Conservation (phyloP, 2,113 vertebrate species). For the Gymnocephalus cernua region DNA sequence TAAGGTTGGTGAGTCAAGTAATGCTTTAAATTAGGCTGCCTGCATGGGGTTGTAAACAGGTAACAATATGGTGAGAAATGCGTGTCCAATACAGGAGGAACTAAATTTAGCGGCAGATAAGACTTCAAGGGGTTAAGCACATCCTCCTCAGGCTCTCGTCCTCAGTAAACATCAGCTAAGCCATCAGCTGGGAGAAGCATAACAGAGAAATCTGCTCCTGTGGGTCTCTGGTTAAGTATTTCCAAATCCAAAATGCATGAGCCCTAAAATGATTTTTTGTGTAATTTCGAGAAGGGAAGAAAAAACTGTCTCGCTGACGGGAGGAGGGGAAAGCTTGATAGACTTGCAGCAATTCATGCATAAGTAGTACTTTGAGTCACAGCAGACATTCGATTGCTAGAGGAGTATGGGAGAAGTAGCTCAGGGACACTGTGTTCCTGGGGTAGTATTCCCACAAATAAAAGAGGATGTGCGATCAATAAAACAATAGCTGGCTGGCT, state of each 20-base stretch:
- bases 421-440: constrained; percentile 50
- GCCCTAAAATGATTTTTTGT: constrained; percentile 55
- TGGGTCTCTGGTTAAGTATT: constrained; percentile 40
- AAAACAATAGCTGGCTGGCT: constrained; percentile 73
- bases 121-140: constrained; percentile 32
- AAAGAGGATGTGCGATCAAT: constrained; percentile 71
- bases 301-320: constrained; percentile 11
- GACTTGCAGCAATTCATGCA: constrained; percentile 48
- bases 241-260: constrained; percentile 71
- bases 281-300: constrained; percentile 33
- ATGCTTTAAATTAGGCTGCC: constrained; percentile 53
- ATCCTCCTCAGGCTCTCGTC: constrained; percentile 26
- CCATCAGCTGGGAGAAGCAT: constrained; percentile 40
- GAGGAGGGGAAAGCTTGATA: constrained; percentile 33
- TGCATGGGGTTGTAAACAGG: constrained; percentile 45
- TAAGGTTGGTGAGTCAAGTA: constrained; percentile 56
- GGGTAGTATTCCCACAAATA: constrained; percentile 68
- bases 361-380: constrained; percentile 44
- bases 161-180: constrained; percentile 52
- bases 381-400: constrained; percentile 53
- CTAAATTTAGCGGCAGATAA: constrained; percentile 1
- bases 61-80: constrained; percentile 50
- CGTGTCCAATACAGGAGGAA: constrained; percentile 15
- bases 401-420: constrained; percentile 32
- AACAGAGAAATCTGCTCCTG: constrained; percentile 55